Evolutionary conservation across 2,888 invertebrate genomes (phyloP).

Genomic region (Parnassius mnemosyne): DNA sequence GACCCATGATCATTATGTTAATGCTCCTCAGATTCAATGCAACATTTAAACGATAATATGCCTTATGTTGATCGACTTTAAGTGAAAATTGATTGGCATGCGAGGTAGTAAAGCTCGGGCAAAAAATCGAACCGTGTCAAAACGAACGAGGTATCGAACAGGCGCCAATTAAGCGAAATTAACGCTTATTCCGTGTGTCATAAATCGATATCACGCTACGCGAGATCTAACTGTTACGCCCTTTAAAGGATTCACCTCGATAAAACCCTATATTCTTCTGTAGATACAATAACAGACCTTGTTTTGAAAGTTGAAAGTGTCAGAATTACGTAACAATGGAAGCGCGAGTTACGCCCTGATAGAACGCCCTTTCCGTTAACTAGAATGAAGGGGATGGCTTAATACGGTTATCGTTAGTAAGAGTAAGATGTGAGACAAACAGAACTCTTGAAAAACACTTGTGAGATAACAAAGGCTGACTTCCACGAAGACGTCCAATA

Average conservation of each 20-base stretch:
- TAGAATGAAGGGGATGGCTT: constrained; percentile 68
- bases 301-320: constrained; percentile 76
- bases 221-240: constrained; percentile 65
- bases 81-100: constrained; percentile 48
- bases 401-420: constrained; percentile 49
- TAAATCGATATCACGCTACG: constrained; percentile 75
- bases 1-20: constrained; percentile 74
- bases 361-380: constrained; percentile 73
- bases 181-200: constrained; percentile 70
- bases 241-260: constrained; percentile 66
- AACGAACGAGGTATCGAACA: constrained; percentile 64
- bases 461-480: constrained; percentile 78
- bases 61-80: constrained; percentile 47
- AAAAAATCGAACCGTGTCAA: constrained; percentile 61
- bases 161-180: constrained; percentile 74
- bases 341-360: constrained; percentile 76
- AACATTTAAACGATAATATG: constrained; percentile 47
- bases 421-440: constrained; percentile 66
- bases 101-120: constrained; percentile 43
- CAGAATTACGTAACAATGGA: constrained; percentile 75
- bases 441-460: constrained; percentile 79
- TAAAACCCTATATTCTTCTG: constrained; percentile 49
- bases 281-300: constrained; percentile 72
- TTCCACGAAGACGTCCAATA: constrained; percentile 80
- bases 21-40: constrained; percentile 62